A percentile compares a stretch with the other conserved stretches of the same genome.
These are phyloP conservation scores for Alviniconcha strummeri DNA, from an alignment of 2,888 invertebrate species.

Conservation along the genomic window DNA sequence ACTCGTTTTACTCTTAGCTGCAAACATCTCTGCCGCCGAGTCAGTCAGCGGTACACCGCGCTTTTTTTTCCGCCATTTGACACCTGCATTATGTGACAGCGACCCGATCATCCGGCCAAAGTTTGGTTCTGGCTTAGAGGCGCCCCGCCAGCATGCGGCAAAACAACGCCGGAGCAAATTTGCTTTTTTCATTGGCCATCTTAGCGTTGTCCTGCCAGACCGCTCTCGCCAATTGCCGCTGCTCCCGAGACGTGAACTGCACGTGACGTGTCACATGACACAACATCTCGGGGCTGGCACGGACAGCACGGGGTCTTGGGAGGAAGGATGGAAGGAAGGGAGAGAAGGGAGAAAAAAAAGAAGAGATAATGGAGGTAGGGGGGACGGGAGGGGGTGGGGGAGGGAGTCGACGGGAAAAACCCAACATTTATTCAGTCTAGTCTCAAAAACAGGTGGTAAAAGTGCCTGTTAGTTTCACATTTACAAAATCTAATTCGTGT, in stretches of 20 bases:
- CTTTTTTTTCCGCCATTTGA: slow-evolving; percentile 12
- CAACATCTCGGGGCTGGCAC: neutral
- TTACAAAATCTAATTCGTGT: too few relatives aligned
- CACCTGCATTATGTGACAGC: slow-evolving; percentile 27
- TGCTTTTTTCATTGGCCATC: slow-evolving; percentile 33
- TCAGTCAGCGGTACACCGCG: too few relatives aligned
- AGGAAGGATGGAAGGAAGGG: neutral
- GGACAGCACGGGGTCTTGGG: neutral
- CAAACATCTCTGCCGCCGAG: too few relatives aligned
- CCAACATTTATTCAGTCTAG: too few relatives aligned
- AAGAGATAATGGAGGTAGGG: neutral
- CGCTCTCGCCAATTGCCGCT: neutral
- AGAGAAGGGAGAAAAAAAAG: too few relatives aligned
- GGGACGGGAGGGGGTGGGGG: neutral
- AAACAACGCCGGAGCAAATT: slow-evolving; percentile 27
- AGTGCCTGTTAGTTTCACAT: too few relatives aligned
- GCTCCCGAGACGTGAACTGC: neutral
- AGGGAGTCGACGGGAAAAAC: too few relatives aligned
- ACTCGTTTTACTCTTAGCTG: too few relatives aligned
- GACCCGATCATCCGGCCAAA: slow-evolving; percentile 13
- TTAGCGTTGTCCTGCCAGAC: slow-evolving; percentile 15
- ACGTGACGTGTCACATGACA: neutral
- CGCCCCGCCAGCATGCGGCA: neutral
- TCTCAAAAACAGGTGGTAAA: too few relatives aligned
- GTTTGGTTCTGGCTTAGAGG: slow-evolving; percentile 19